Evolutionary conservation across 64 coral and sea anemone genomes (phyloP), one percentile per base, ranked within the genome.

Genomic region (Dendronephthya gigantea): DNA sequence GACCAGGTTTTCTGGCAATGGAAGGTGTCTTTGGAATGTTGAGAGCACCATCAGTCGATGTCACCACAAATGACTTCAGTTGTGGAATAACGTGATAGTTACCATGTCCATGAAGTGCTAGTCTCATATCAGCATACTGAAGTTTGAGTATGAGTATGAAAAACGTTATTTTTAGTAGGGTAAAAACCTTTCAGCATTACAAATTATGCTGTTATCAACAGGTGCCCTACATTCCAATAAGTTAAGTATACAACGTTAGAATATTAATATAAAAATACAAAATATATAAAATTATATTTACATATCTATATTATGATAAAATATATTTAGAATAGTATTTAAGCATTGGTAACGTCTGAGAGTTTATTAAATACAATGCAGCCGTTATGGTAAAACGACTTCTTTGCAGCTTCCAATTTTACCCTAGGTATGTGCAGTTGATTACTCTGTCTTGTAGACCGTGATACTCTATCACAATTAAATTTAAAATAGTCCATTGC

Each of bases 401-500:
- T 66, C 58, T 66, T 66, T 66, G 58, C 58, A 75, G 69, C 69
- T 75, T 75, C 69, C 69, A 75, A 28, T 75, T 75, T 75, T 75
- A 75, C 69, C 29, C 69, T 34, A 75, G 69, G 69, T 75, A 75
- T 16, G 17, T 75, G 15, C 35, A 75, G 17, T 75, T 75, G 69
- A 28, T 75, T 75, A 16, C 69, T 75, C 69, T 75, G 69, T 75
- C 69, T 75, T 75, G 69, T 75, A 75, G 7, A 16, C 69, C 69
- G 69, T 75, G 69, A 75, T 75, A 75, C n/a, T 28, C 69, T 75
- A 75, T 75, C 69, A 75, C 69, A 30, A 75, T 75, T 75, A 75
- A 75, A 75, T 75, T 75, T 75, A 75, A 75, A 75, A 33, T 75
- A 75, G 69, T 75, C 69, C 35, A 75, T 75, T 75, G 69, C 69